Base-by-base conservation (phyloP, 2,113 vertebrate genomes). In the Ophiodon elongatus region DNA sequence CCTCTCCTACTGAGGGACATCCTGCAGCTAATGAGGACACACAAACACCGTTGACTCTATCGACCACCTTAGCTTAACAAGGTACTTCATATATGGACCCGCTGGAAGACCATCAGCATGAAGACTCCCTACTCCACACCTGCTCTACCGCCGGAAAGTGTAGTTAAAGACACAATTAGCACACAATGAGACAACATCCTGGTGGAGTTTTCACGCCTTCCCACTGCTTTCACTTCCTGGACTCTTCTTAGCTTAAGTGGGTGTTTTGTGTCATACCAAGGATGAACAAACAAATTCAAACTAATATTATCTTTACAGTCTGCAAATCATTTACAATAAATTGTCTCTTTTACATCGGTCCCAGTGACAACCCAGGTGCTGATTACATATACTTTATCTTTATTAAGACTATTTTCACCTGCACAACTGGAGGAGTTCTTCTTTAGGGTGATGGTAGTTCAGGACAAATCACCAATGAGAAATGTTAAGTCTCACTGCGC, bases 11-110 rank as follows among this genome's bases (percentile, higher is more conserved):
- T 90, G 91, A 90, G 94, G 92, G 93, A 94, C 94, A 93, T 94
- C 93, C 94, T 94, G 93, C 85, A 90, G 90, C 90, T 94, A 94
- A 94, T 94, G 93, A 94, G 94, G 94, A 94, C 93, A 93, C 90
- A 91, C 91, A 93, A 93, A 93, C 92, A 91, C 70, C 56, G 90
- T 82, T 29, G 84, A 90, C 89, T 68, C 71, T 93, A 94, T 94
- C 92, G 94, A 94, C 91, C 91, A 91, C 83, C 87, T 88, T 65
- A 77, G 91, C 92, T 92, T 94, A 94, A 94, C 92, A 93, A 94
- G 91, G 84, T 92, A 89, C 91, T 93, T 91, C 88, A 92, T 92
- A 92, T 92, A 92, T 91, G 82, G 89, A 92, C 89, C 85, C 57
- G 74, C 80, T 90, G 79, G 76, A 92, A 88, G 91, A 91, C 87